Conservation (phyloP, 2,113 vertebrate species). For the Rostratula benghalensis region DNA sequence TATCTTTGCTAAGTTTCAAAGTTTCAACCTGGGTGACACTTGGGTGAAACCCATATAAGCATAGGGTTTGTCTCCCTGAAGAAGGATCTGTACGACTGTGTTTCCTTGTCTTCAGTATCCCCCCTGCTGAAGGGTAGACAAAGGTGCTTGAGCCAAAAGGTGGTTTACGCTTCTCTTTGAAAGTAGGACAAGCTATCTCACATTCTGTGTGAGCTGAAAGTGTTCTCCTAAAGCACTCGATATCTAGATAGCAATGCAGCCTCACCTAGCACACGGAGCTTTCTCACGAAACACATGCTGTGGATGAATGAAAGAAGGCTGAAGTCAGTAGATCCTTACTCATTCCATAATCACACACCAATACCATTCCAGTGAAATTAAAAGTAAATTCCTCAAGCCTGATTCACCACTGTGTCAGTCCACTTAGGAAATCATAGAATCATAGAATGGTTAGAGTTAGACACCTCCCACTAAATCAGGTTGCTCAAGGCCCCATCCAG, state of each 20-base stretch:
- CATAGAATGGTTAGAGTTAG: too few species aligned
- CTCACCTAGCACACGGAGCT: neutral
- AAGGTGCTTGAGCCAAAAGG: neutral
- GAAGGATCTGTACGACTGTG: neutral
- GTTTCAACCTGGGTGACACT: neutral
- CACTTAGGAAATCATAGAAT: neutral
- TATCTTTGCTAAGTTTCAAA: neutral
- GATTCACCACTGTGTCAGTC: neutral
- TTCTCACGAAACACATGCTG: neutral
- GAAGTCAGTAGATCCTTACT: neutral
- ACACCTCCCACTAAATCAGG: too few species aligned
- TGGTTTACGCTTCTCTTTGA: neutral
- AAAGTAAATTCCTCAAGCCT: neutral
- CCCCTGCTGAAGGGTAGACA: neutral
- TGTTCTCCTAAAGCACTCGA: neutral
- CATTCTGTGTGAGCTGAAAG: neutral
- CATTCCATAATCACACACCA: neutral
- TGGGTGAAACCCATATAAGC: neutral
- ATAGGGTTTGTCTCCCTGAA: neutral
- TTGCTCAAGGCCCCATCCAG: too few species aligned
- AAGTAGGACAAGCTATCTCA: neutral
- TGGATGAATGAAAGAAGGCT: slow-evolving; percentile 19
- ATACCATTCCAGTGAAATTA: neutral
- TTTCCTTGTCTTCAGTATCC: neutral
- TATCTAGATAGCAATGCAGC: neutral